Percentiles rank a stretch among this genome's conserved stretches.
phyloP scores from a whole-genome alignment of 2,888 invertebrate genomes.

The Trichogramma evanescens region DNA sequence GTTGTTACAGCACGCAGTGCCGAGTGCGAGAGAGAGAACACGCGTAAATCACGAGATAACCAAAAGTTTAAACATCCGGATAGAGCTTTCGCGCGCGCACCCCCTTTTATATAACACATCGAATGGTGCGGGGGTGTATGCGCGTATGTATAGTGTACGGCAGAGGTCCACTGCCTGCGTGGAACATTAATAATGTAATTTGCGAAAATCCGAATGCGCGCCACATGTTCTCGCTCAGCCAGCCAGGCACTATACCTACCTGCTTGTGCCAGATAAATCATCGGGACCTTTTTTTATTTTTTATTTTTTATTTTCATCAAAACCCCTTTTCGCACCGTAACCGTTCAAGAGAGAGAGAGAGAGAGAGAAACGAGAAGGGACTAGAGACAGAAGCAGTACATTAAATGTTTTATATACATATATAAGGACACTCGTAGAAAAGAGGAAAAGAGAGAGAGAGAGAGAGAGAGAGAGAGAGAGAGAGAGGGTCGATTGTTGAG shows the following conservation, averaged over 20 bases:
- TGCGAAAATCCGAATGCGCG: slow-evolving; percentile 31
- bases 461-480: slow-evolving; percentile 12
- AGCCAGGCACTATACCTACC: neutral
- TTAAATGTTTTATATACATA: neutral
- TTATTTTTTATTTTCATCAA: slow-evolving; percentile 17
- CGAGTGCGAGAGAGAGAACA: neutral
- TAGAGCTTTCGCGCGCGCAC: neutral
- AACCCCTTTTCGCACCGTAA: slow-evolving; percentile 20
- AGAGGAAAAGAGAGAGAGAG: too few species aligned
- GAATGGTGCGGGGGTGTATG: too few species aligned
- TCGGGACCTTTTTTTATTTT: slow-evolving; percentile 28
- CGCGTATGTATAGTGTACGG: neutral
- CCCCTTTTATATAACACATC: neutral
- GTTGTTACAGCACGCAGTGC: too few species aligned
- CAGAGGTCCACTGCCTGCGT: neutral
- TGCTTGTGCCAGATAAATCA: slow-evolving; percentile 33
- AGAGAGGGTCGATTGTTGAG: slow-evolving; percentile 1
- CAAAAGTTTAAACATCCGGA: neutral
- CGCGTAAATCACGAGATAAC: neutral
- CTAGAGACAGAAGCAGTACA: neutral
- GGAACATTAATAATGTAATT: slow-evolving; percentile 25
- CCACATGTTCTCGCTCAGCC: slow-evolving; percentile 35
- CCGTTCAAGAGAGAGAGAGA: slow-evolving; percentile 20
- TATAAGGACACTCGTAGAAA: slow-evolving; percentile 11
- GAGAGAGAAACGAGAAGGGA: slow-evolving; percentile 1